Evolutionary conservation across 2,797 vertebrate species (phyloP), one percentile per base, ranked within the genome.

Genomic region (Loris lydekkerianus): DNA sequence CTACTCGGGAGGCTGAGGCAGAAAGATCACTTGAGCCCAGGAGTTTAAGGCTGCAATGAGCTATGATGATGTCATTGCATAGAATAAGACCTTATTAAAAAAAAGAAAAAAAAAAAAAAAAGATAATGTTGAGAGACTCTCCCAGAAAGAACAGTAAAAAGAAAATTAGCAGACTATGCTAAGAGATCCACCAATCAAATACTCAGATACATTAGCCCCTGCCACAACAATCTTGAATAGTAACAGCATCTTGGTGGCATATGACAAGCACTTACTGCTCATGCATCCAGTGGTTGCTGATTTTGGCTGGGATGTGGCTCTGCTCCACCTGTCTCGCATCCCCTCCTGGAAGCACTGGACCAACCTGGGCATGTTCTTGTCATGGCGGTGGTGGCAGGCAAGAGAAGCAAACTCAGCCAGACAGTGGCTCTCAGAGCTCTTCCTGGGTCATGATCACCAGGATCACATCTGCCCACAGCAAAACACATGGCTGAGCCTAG

Each of bases 121-220:
- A 87, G 63, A 78, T 18, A 63, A 10, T 43, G 4, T 53, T 86
- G 23, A 94, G n/a, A 90, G 78, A 65, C 20, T 75, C 73, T 72
- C 46, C 46, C 67, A 88, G 78, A 72, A 95, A 81, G 23, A 88
- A 90, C 7, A 69, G 31, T 49, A 53, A 85, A 82, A 61, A 61
- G n/a, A 77, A 94, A 80, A 77, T n/a, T 56, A 78, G 63, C 76
- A 23, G 31, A 58, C 11, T 20, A 78, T 37, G 27, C 34, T 75
- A 67, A 43, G 37, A 91, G 37, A 23, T 69, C 58, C 84, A 96
- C 11, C 58, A 75, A 31, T 43, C 70, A 80, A 84, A 87, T 58
- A 86, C 91, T 94, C n/a, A 82, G 46, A 56, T 29, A 67, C 21
- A 73, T 86, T 34, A 31, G 23, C 78, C 81, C 37, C 37, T 70